Evolutionary conservation across 2,888 invertebrate species (phyloP).

Genomic region (Stictocephala bisonia): DNA sequence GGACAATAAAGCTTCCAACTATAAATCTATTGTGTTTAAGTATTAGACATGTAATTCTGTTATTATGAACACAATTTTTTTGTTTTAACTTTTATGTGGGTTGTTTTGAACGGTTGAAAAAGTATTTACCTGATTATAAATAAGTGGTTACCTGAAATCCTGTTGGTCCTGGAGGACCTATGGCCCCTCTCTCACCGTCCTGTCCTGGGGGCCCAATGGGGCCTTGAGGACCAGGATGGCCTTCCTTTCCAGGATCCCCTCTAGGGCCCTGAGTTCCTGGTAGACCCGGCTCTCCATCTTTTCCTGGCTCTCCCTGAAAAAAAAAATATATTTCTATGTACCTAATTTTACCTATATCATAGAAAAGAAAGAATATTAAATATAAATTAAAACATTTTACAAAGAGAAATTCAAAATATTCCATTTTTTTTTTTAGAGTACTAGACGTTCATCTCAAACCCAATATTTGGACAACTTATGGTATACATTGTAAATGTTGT

Average conservation of each 20-base stretch:
- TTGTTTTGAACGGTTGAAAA: no score
- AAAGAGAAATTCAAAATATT: neutral
- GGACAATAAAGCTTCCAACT: no score
- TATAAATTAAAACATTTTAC: neutral
- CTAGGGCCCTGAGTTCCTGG: constrained; percentile 81
- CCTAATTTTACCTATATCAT: neutral
- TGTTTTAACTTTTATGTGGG: no score
- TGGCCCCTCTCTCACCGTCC: constrained; percentile 80
- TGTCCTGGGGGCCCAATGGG: constrained; percentile 78
- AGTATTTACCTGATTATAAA: no score
- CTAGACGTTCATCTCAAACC: no score
- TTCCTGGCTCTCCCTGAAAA: constrained; percentile 80
- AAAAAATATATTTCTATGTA: no score
- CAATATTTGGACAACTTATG: no score
- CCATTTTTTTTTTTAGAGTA: no score
- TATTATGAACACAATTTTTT: no score
- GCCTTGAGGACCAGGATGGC: constrained; percentile 79
- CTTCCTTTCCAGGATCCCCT: constrained; percentile 84
- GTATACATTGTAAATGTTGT: no score
- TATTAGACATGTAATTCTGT: no score
- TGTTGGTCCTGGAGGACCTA: constrained; percentile 80
- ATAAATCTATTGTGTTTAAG: no score
- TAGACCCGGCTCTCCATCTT: constrained; percentile 81
- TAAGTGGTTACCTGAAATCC: constrained; percentile 85
- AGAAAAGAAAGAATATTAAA: neutral